Evolutionary conservation across 2,888 invertebrate species (phyloP), one percentile per base, ranked within the genome.

Genomic region (Antitype chi): DNA sequence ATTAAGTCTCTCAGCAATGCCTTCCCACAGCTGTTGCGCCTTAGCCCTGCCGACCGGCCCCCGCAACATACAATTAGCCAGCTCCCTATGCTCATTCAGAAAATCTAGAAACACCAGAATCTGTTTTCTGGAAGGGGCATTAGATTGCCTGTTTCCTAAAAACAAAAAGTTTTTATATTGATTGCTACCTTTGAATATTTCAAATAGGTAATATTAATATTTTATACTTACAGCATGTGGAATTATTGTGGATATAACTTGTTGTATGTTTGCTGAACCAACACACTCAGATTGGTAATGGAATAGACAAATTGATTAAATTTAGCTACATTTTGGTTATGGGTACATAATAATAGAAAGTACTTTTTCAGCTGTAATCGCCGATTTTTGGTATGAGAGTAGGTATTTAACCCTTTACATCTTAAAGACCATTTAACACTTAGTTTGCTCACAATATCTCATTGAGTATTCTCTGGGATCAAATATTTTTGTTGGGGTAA

Each of bases 91-190:
- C 15, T 78, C 78, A 81, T 74, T 81, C n/a, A 78, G 62, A 63
- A 78, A 81, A 63, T 81, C 81, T 43, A 78, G 74, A 74, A 81
- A 81, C 20, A 78, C 74, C 28, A 74, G n/a, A 38, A 78, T 63
- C 63, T 81, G 81, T 78, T 74, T 78, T 49, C 62, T 81, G 15
- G 75, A 74, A 20, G 78, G 81, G 8, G 81, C 81, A 63, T 78
- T 74, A 63, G 81, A 57, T 57, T 81, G 81, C n/a, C 78, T 74
- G 81, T 52, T 81, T 52, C 78, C 78, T 78, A 78, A 78, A 78
- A 81, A 74, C 49, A 81, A 74, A 57, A 81, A 64, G 2, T 43
- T n/a, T 38, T 4, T 78, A n/a, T 81, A 78, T 81, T 81, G 63
- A 28, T 63, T 78, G 78, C 38, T 74, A 63, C 49, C n/a, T 32